Conservation (phyloP, 1,140 invertebrate species). For the Asobara japonica region DNA sequence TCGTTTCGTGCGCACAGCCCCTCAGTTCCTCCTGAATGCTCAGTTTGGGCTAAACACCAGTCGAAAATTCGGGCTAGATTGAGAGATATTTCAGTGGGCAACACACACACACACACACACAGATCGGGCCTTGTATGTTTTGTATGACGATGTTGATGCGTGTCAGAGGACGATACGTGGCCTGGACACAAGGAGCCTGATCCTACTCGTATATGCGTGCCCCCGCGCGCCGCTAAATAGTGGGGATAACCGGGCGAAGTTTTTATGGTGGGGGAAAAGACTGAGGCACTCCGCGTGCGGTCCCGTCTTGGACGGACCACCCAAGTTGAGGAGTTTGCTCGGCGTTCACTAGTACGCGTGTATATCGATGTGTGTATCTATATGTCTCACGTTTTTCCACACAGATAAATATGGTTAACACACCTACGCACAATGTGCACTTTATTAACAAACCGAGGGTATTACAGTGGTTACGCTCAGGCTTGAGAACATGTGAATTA, state of each 20-base stretch:
- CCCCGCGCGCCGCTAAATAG: slow-evolving; percentile 34
- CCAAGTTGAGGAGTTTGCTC: slow-evolving; percentile 55
- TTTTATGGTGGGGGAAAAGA: slow-evolving; percentile 63
- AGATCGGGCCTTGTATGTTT: neutral
- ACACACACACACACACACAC: neutral
- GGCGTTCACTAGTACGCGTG: slow-evolving; percentile 51
- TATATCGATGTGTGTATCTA: slow-evolving; percentile 23
- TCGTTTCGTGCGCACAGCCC: neutral
- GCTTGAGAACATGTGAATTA: neutral
- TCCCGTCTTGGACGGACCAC: slow-evolving; percentile 64
- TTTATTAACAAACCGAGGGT: slow-evolving; percentile 27
- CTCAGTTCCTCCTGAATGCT: slow-evolving; percentile 7
- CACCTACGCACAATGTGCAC: slow-evolving; percentile 50
- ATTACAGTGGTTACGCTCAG: neutral
- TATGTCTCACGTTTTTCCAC: slow-evolving; percentile 20
- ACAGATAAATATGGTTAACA: slow-evolving; percentile 34
- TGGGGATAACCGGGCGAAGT: slow-evolving; percentile 44
- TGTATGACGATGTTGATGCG: neutral
- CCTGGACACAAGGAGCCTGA: slow-evolving; percentile 25
- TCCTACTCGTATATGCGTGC: slow-evolving; percentile 32
- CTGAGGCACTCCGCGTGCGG: slow-evolving; percentile 62
- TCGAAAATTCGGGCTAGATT: slow-evolving; percentile 62
- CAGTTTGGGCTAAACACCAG: slow-evolving; percentile 50
- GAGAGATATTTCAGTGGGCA: slow-evolving; percentile 59
- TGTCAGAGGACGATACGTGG: slow-evolving; percentile 16